Conservation (phyloP, 2,113 vertebrate species). For the Strix aluco region DNA sequence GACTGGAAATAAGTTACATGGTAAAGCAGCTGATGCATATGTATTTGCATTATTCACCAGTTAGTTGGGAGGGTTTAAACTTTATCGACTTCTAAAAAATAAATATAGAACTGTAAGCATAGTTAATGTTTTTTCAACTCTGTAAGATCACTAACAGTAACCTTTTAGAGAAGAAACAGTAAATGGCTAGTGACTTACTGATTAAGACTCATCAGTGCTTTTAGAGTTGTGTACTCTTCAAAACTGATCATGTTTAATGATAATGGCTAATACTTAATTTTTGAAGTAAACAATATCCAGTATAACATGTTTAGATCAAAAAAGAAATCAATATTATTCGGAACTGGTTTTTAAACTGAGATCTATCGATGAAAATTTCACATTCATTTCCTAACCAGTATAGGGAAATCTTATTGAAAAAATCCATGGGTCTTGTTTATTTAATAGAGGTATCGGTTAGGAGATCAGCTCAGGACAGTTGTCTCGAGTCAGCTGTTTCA, state of each 20-base stretch:
- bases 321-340: neutral
- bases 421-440: neutral
- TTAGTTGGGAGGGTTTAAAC: neutral
- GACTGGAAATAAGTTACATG: neutral
- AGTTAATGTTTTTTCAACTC: neutral
- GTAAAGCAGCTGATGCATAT: neutral
- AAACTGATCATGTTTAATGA: neutral
- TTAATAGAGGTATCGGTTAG: neutral
- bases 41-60: neutral
- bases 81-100: neutral
- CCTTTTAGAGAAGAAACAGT: neutral
- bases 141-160: neutral
- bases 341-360: neutral
- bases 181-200: neutral
- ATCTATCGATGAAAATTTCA: neutral
- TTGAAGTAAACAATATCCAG: neutral
- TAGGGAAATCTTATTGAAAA: neutral
- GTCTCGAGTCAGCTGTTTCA: neutral
- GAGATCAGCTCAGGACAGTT: neutral
- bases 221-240: neutral
- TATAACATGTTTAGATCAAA: neutral
- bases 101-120: neutral
- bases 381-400: neutral
- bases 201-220: neutral
- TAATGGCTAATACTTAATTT: neutral